phyloP scores from a whole-genome alignment of 2,888 invertebrate genomes.

The Dinocampus coccinellae region DNA sequence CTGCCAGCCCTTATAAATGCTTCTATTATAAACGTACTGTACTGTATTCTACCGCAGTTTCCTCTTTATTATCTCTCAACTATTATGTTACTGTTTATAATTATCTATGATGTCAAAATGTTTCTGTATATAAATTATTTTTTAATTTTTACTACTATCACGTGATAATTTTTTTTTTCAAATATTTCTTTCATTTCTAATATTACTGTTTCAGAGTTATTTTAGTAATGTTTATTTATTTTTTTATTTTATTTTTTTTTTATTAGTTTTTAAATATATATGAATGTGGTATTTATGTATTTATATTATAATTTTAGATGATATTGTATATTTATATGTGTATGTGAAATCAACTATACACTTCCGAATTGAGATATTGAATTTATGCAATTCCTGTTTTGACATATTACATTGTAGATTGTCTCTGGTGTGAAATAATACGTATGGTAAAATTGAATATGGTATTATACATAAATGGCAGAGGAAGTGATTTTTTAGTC shows the following conservation, averaged over 20 bases:
- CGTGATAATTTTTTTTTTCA: too few relatives aligned
- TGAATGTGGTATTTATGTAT: background rate
- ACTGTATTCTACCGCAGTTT: slow-evolving; percentile 34
- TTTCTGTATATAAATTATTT: slow-evolving; percentile 27
- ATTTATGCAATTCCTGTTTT: slow-evolving; percentile 68
- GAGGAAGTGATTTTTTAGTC: slow-evolving; percentile 66
- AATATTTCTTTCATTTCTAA: too few relatives aligned
- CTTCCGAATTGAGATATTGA: slow-evolving; percentile 66
- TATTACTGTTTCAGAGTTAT: too few relatives aligned
- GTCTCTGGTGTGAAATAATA: slow-evolving; percentile 52
- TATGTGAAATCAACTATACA: slow-evolving; percentile 39
- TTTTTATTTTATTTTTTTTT: too few relatives aligned
- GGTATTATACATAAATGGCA: slow-evolving; percentile 42
- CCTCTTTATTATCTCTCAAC: slow-evolving; percentile 28
- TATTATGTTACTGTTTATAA: slow-evolving; percentile 16
- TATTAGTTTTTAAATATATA: too few relatives aligned
- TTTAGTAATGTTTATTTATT: background rate
- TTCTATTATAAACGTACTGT: slow-evolving; percentile 54
- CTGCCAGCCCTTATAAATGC: slow-evolving; percentile 64
- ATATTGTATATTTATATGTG: background rate
- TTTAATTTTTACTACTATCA: slow-evolving; percentile 19
- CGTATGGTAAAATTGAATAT: slow-evolving; percentile 44
- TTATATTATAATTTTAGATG: background rate
- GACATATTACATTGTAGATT: slow-evolving; percentile 54
- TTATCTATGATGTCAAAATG: slow-evolving; percentile 21